phyloP scores from a whole-genome alignment of 2,113 vertebrate genomes.

The Eurypyga helias region DNA sequence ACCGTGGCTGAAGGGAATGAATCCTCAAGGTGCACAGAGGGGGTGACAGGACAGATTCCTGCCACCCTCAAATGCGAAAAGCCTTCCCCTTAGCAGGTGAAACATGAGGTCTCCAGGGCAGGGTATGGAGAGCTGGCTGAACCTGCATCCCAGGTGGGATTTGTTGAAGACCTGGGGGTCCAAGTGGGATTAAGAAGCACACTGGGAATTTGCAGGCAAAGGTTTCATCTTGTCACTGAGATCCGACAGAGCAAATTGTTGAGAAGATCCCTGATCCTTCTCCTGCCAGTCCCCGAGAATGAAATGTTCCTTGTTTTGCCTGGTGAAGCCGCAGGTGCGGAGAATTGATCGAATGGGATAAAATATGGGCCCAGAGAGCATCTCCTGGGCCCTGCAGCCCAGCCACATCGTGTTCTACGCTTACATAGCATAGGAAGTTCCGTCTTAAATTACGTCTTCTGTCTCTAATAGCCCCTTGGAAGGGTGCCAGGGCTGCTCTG shows the following conservation, averaged over 20 bases:
- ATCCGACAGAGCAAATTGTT: background rate
- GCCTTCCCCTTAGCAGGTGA: background rate
- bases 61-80: background rate
- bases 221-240: background rate
- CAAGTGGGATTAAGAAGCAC: background rate
- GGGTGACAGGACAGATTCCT: accelerated
- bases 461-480: background rate
- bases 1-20: background rate
- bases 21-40: background rate
- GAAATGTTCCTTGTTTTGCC: background rate
- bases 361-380: background rate
- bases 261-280: background rate
- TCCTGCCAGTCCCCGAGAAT: background rate
- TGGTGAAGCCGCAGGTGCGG: background rate
- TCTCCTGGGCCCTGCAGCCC: background rate
- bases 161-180: background rate
- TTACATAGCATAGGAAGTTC: background rate
- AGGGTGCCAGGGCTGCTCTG: background rate
- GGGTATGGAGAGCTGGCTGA: background rate
- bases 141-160: background rate
- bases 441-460: background rate
- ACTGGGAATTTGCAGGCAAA: background rate
- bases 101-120: accelerated
- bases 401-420: background rate
- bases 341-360: background rate